phyloP scores from a whole-genome alignment of 2,888 invertebrate species.

The Strigamia transsilvanica region DNA sequence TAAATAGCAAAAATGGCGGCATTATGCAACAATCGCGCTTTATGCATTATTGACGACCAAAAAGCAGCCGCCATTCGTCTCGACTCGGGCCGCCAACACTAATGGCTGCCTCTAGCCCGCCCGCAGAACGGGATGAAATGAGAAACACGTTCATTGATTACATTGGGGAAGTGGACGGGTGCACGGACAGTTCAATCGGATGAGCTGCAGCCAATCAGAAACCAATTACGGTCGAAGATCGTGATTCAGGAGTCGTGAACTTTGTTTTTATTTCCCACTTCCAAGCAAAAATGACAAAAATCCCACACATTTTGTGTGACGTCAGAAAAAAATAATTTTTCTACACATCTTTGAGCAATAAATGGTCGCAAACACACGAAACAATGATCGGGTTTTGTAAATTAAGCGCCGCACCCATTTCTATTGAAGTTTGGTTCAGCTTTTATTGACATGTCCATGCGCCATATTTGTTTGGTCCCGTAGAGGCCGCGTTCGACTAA shows the following conservation, averaged over 20 bases:
- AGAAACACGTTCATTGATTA: not conserved
- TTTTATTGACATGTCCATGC: conserved; percentile 47
- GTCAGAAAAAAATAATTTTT: too few species aligned
- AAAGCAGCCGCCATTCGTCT: not conserved
- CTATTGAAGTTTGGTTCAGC: not conserved
- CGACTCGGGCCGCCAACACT: conserved; percentile 16
- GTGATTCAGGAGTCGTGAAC: not conserved
- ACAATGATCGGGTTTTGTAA: not conserved
- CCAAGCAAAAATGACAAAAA: too few species aligned
- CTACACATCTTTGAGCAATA: too few species aligned
- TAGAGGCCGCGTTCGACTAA: conserved; percentile 48
- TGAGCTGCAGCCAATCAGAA: conserved; percentile 27
- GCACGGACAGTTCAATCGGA: not conserved
- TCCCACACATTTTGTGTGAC: not conserved
- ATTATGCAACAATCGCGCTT: not conserved
- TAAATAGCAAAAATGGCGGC: conserved; percentile 1
- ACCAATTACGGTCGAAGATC: not conserved
- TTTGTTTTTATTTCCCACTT: too few species aligned
- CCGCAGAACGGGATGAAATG: not conserved
- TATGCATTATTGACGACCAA: not conserved
- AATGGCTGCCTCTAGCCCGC: not conserved
- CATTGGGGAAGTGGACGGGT: not conserved
- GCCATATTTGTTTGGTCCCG: conserved; percentile 49
- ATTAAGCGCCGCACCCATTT: not conserved
- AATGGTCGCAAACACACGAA: not conserved